These are phyloP conservation scores for Meda fulgida DNA, from an alignment of 2,797 vertebrate genomes.

Conservation along the genomic window DNA sequence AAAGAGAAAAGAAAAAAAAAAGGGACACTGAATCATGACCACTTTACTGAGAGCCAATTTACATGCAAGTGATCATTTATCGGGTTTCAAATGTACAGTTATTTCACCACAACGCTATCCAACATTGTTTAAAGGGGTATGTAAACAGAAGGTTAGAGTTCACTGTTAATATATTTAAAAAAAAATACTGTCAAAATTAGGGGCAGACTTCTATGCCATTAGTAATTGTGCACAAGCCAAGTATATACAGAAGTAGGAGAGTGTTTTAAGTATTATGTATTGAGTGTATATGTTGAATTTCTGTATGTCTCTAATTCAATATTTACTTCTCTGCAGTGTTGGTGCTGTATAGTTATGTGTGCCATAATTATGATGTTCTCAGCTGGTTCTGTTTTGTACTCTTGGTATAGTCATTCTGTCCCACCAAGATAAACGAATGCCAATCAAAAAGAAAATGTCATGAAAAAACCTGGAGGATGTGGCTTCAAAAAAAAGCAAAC, in stretches of 20 bases:
- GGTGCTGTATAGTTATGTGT: slow-evolving; percentile 62
- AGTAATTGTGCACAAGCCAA: slow-evolving; percentile 53
- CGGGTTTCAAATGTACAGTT: slow-evolving; percentile 25
- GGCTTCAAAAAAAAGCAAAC: background rate
- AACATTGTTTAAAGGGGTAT: slow-evolving; percentile 21
- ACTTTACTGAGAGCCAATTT: background rate
- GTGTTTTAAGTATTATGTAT: slow-evolving; percentile 63
- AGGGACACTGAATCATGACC: background rate
- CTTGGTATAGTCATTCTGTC: slow-evolving; percentile 45
- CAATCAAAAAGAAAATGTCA: slow-evolving; percentile 12
- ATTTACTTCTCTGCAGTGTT: slow-evolving; percentile 58
- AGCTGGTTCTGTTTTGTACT: slow-evolving; percentile 53
- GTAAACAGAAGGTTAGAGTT: slow-evolving; percentile 30
- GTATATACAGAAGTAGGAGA: slow-evolving; percentile 48
- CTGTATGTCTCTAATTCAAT: slow-evolving; percentile 68
- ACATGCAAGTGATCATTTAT: background rate
- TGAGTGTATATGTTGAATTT: slow-evolving; percentile 66
- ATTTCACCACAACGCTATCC: slow-evolving; percentile 1
- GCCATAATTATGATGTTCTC: slow-evolving; percentile 56
- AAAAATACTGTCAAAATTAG: slow-evolving; percentile 45
- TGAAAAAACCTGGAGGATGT: slow-evolving; percentile 7
- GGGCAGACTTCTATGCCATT: slow-evolving; percentile 19
- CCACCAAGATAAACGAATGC: slow-evolving; percentile 16
- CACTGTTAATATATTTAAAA: slow-evolving; percentile 41
- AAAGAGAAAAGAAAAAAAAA: too few relatives aligned